phyloP scores from a whole-genome alignment of 2,888 invertebrate genomes.

The Drosophila fungiperda region DNA sequence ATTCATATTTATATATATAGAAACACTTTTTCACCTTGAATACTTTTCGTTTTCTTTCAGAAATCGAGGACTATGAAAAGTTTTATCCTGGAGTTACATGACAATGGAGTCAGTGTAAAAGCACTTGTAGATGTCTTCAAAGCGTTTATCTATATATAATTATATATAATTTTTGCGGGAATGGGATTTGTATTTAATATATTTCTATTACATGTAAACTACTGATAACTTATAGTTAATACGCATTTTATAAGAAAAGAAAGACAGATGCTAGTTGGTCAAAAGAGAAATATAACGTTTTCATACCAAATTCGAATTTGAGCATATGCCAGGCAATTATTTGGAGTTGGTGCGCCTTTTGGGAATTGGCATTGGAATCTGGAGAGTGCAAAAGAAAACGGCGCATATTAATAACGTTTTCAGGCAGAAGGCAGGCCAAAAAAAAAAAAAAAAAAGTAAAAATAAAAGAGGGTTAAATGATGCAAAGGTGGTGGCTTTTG shows the following conservation, averaged over 20 bases:
- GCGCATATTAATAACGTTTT: conserved; percentile 74
- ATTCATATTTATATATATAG: neutral
- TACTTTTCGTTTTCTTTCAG: conserved; percentile 62
- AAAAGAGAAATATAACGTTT: conserved; percentile 4
- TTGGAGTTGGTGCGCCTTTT: conserved; percentile 42
- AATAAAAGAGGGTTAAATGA: conserved; percentile 74
- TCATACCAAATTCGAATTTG: conserved; percentile 19
- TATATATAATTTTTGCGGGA: conserved; percentile 77
- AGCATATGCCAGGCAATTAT: conserved; percentile 70
- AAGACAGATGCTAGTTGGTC: neutral
- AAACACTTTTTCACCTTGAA: neutral
- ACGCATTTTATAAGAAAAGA: conserved; percentile 1
- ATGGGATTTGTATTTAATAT: conserved; percentile 4
- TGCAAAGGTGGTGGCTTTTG: conserved; percentile 61
- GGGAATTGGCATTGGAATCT: conserved; percentile 54
- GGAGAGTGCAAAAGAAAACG: conserved; percentile 56
- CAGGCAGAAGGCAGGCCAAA: conserved; percentile 12
- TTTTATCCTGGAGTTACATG: conserved; percentile 80
- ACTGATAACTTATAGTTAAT: neutral
- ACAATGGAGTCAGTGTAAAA: conserved; percentile 82
- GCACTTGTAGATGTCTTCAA: conserved; percentile 83
- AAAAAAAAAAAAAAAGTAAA: conserved; percentile 2
- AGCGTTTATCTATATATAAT: conserved; percentile 83
- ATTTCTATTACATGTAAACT: conserved; percentile 11
- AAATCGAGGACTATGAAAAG: conserved; percentile 79